These are phyloP conservation scores for Cantharis flavilabris DNA, from an alignment of 2,888 invertebrate genomes.

Conservation along the genomic window DNA sequence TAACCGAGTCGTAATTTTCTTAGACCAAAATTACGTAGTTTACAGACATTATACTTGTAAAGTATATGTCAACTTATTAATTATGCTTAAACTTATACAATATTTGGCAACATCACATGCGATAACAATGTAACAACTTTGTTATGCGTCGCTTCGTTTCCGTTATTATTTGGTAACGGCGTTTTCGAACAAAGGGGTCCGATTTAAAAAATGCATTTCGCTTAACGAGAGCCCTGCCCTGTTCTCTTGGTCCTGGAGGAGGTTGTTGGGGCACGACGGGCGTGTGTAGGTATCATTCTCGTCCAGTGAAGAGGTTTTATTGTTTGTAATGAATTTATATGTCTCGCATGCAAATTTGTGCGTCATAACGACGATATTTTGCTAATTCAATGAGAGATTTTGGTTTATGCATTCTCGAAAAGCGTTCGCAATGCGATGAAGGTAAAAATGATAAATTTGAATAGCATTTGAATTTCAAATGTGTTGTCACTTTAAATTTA, in stretches of 20 bases:
- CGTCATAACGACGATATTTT: slow-evolving; percentile 18
- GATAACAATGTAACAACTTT: neutral
- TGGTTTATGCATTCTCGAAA: neutral
- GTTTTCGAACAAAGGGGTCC: neutral
- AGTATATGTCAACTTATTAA: neutral
- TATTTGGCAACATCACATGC: neutral
- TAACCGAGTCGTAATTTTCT: neutral
- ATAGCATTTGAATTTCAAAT: slow-evolving; percentile 26
- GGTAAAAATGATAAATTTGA: slow-evolving; percentile 29
- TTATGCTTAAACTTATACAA: neutral
- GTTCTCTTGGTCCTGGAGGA: neutral
- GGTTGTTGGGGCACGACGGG: neutral
- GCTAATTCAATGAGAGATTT: slow-evolving; percentile 11
- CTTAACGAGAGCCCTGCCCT: neutral
- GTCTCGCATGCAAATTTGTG: slow-evolving; percentile 43
- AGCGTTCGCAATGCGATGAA: neutral
- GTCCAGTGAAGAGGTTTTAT: slow-evolving; percentile 35
- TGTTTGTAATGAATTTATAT: slow-evolving; percentile 46
- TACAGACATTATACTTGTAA: neutral
- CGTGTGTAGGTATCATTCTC: slow-evolving; percentile 7
- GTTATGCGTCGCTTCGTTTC: neutral
- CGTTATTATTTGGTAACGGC: neutral
- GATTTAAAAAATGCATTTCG: neutral
- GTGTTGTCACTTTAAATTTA: slow-evolving; percentile 11
- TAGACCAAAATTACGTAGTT: neutral